Evolutionary conservation across 2,888 invertebrate genomes (phyloP), one percentile per base, ranked within the genome.

Genomic region (Drosophila anomelani): DNA sequence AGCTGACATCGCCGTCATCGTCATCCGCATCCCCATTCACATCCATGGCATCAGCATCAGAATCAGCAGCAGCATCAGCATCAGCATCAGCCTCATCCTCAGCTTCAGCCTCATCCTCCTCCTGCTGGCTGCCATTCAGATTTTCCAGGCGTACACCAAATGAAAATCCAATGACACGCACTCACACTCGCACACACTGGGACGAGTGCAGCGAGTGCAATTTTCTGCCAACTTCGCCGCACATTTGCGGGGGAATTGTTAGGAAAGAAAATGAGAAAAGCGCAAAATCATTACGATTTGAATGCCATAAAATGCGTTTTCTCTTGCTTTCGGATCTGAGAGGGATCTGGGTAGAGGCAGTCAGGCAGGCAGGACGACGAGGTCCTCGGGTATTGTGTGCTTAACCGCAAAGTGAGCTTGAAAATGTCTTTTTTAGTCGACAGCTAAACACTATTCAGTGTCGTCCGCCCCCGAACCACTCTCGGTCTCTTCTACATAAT

Each of bases 261-360:
- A 58, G 62, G 63, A 60, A 38, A 69, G 80, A 73, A 80, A 78
- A 79, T 80, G 62, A 67, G 78, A 63, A 72, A 77, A 78, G 68
- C 75, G 71, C 71, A 80, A 79, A 80, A 80, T 75, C 75, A 79
- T 79, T 80, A 80, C 75, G 75, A 80, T 79, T 80, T 80, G 79
- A 80, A 78, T 79, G 80, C 71, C 78, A 72, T 79, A 78, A 80
- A 77, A 75, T 77, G 74, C 70, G 63, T 78, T 75, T 75, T 75
- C 54, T 44, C 68, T 55, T 62, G 41, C 4, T 26, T 26, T 26
- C 4, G 26, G 26, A 5, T 26, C 17, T 47, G 1, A 0, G 29
- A 5, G 29, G 3, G 47, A 47, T 29, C 47, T 12, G 39, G 1
- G 20, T 1, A 23, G 44, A 8, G 23, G 44, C 44, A 44, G 43